phyloP scores from a whole-genome alignment of 2,113 vertebrate species.

The Pseudopipra pipra region DNA sequence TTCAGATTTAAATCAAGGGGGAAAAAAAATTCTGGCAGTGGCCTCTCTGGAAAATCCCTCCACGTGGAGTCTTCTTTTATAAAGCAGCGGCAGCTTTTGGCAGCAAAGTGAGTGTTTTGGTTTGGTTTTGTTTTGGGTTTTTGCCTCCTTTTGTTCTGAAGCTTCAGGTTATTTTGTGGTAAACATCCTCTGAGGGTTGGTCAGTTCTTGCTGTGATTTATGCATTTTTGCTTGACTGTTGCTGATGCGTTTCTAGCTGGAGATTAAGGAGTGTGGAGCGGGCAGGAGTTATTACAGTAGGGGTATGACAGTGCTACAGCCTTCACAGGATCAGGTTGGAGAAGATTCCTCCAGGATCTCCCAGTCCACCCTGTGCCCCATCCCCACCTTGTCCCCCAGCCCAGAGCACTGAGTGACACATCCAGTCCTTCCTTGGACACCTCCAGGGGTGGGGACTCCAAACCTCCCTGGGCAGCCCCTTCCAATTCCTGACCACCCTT shows the following conservation, averaged over 20 bases:
- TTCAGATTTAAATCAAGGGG: background rate
- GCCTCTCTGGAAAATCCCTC: background rate
- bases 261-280: background rate
- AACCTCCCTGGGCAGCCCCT: background rate
- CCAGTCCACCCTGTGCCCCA: background rate
- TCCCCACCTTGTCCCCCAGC: background rate
- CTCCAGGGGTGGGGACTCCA: background rate
- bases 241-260: rapidly evolving
- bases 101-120: background rate
- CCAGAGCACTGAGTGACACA: background rate
- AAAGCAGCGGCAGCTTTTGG: background rate
- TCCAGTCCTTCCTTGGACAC: background rate
- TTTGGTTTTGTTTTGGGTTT: background rate
- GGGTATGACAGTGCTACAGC: no score
- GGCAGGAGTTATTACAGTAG: background rate
- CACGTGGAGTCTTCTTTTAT: background rate
- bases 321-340: background rate
- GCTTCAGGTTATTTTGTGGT: background rate
- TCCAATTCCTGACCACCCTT: background rate
- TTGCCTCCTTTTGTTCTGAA: background rate
- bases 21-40: background rate
- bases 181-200: background rate
- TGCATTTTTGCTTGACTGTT: background rate
- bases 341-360: background rate
- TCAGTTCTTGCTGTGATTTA: background rate